Conservation (phyloP, 2,797 vertebrate species). For the Notamacropus eugenii region DNA sequence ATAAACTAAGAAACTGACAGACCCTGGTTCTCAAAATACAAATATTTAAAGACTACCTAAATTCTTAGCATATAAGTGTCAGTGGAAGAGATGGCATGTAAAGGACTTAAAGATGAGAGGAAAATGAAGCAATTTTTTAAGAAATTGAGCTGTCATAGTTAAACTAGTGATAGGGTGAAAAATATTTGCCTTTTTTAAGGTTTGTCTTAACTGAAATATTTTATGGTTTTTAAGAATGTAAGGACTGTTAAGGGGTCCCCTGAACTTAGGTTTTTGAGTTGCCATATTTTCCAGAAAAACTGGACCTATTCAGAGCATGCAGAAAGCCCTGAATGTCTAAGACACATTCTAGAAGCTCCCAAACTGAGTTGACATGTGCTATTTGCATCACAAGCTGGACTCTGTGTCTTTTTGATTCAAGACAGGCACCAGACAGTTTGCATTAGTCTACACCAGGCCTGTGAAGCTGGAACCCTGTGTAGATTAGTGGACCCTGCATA, state of each 20-base stretch:
- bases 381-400: neutral
- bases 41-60: neutral
- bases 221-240: neutral
- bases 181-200: neutral
- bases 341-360: neutral
- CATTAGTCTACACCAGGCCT: no score
- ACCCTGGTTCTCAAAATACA: neutral
- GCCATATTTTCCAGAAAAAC: neutral
- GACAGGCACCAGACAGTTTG: no score
- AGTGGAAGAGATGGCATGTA: rapidly evolving
- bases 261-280: neutral
- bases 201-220: rapidly evolving
- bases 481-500: no score
- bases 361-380: neutral
- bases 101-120: neutral
- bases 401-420: neutral
- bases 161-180: rapidly evolving
- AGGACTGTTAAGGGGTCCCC: neutral
- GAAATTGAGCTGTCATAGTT: rapidly evolving
- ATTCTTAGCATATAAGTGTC: neutral
- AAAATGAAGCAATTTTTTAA: neutral
- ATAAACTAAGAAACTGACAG: neutral
- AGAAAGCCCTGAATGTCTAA: neutral
- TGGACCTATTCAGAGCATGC: neutral
- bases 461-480: no score